Evolutionary conservation across 2,797 vertebrate species (phyloP), one percentile per base, ranked within the genome.

Genomic region (Halcyon badia): DNA sequence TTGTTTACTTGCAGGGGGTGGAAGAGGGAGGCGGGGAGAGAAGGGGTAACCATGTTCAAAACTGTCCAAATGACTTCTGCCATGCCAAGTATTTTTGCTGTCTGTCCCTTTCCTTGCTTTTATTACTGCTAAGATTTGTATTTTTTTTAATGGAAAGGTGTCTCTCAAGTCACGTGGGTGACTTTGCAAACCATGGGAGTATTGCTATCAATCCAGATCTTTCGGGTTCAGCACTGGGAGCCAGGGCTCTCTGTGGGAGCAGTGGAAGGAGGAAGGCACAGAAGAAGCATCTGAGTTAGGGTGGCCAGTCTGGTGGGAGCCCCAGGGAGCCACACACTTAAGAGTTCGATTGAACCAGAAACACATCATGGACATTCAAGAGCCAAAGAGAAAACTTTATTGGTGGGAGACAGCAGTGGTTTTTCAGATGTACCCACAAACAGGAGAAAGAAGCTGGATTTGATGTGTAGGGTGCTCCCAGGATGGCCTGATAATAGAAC

Each of bases 1-100:
- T 93, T 87, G 92, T 97, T 96, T 94, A 87, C 68, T 93, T 87
- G 77, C 7, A 83, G 61, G n/a, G 93, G 64, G 54, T 64, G 13
- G n/a, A 65, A 92, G 54, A 64, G 49, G 35, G 71, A 57, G 51
- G 22, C 0, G 0, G 14, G 11, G 37, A 37, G 61, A 39, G 66
- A 76, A 85, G 37, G 46, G 26, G 6, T 66, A 80, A 16, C 57
- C 56, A 69, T 80, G n/a, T 87, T 83, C 90, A 68, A 85, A 93
- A 87, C 44, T 3, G 0, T 80, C 75, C 73, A 77, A 30, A 54
- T 46, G 0, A 44, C 49, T 93, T 89, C 2, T 75, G 19, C 51
- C 17, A 7, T 54, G 51, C 76, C 91, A 73, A 64, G 2, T 88
- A 37, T 82, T 95, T 61, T 94, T 88, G 42, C 35, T 80, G 6